A percentile compares a stretch with the other conserved stretches of the same genome.
These are phyloP conservation scores for Syrrhaptes paradoxus DNA, from an alignment of 2,113 vertebrate genomes.

Conservation along the genomic window DNA sequence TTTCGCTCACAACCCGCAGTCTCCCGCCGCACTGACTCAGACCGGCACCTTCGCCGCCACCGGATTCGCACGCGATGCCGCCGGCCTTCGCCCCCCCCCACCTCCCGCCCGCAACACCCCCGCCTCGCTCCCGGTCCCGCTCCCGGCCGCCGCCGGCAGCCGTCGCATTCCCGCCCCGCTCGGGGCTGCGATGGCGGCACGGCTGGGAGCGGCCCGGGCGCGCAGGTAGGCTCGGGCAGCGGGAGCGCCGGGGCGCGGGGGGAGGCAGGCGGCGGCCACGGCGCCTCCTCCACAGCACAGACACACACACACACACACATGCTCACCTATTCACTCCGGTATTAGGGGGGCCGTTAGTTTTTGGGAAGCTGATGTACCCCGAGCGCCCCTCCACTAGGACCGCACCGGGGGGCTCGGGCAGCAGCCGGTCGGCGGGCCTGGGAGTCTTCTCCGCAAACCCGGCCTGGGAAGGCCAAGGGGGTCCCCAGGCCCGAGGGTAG, in stretches of 20 bases:
- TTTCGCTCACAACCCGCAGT: not conserved
- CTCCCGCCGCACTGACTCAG: conserved; percentile 28
- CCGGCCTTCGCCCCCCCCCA: not conserved
- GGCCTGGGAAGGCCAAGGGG: fast-evolving
- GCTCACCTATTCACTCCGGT: not conserved
- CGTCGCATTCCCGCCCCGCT: not conserved
- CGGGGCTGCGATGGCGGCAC: not conserved
- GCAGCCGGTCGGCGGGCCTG: no score
- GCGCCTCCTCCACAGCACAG: not conserved
- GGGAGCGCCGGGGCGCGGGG: not conserved
- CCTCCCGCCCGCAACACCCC: not conserved
- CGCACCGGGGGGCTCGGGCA: not conserved
- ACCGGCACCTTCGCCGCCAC: not conserved
- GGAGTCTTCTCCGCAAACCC: not conserved
- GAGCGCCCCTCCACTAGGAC: no score
- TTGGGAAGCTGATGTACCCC: not conserved
- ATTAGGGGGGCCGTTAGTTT: not conserved
- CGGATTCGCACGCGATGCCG: conserved; percentile 20
- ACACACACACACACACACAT: not conserved
- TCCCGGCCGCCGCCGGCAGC: no score
- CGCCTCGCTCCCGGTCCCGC: not conserved
- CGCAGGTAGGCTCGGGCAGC: not conserved
- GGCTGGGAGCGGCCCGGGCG: not conserved
- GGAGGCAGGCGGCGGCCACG: not conserved
- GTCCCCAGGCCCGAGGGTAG: fast-evolving